These are phyloP conservation scores for Laupala kohalensis DNA, from an alignment of 1,140 invertebrate genomes.

Conservation along the genomic window DNA sequence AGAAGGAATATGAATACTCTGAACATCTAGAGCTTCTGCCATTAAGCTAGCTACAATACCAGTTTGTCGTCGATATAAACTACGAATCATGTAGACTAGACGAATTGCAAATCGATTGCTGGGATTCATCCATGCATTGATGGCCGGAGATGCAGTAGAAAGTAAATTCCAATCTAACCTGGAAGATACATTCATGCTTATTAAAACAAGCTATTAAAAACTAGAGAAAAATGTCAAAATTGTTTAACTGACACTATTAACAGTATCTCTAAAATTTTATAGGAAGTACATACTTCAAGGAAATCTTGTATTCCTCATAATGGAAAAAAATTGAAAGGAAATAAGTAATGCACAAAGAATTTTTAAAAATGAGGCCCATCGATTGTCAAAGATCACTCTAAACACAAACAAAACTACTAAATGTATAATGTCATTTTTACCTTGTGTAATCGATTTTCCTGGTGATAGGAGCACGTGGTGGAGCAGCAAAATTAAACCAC, in stretches of 20 bases:
- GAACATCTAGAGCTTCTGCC: slow-evolving; percentile 81
- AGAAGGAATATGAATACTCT: slow-evolving; percentile 65
- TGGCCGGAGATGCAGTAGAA: slow-evolving; percentile 88
- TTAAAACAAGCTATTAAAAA: neutral
- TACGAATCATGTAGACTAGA: slow-evolving; percentile 61
- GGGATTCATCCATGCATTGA: slow-evolving; percentile 95
- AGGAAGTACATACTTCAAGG: no score
- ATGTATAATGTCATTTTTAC: slow-evolving; percentile 28
- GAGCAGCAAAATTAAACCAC: slow-evolving; percentile 96
- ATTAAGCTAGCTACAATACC: slow-evolving; percentile 86
- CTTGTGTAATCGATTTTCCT: slow-evolving; percentile 89
- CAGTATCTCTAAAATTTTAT: no score
- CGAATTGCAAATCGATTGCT: slow-evolving; percentile 75
- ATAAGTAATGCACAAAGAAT: neutral
- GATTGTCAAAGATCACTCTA: neutral
- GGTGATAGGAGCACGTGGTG: slow-evolving; percentile 84
- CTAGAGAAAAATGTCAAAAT: neutral
- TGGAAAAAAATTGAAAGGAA: neutral
- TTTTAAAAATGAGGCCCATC: neutral
- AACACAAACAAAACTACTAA: no score
- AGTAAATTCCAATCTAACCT: slow-evolving; percentile 92
- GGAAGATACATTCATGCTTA: slow-evolving; percentile 17
- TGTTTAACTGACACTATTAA: no score
- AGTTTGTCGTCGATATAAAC: slow-evolving; percentile 62
- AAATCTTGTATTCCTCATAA: no score